Evolutionary conservation across 2,113 vertebrate genomes (phyloP).

Genomic region (Dipodomys spectabilis): DNA sequence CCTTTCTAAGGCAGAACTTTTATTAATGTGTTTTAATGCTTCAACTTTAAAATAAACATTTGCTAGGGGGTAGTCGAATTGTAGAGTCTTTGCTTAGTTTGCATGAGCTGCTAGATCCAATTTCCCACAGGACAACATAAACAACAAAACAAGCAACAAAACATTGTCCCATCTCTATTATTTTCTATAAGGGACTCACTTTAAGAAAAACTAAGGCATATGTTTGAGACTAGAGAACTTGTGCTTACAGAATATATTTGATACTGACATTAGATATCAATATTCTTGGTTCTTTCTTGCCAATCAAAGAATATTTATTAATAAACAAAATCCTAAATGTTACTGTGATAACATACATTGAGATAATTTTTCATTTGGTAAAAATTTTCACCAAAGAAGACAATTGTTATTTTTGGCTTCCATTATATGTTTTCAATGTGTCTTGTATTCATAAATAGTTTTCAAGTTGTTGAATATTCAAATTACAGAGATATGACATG

Average conservation of each 20-base stretch:
- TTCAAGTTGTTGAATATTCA: not conserved
- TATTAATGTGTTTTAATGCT: not conserved
- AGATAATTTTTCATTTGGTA: not conserved
- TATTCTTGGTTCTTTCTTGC: not conserved
- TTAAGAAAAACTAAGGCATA: not conserved
- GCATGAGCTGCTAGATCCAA: not conserved
- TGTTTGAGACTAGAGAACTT: not conserved
- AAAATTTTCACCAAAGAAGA: not conserved
- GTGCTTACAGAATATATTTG: not conserved
- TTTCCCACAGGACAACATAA: not conserved
- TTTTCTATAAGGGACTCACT: not conserved
- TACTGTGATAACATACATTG: not conserved
- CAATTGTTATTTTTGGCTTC: not conserved
- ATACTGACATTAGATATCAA: not conserved
- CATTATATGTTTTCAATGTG: not conserved
- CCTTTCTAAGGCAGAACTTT: not conserved
- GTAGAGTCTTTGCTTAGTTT: not conserved
- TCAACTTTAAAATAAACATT: not conserved
- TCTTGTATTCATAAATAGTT: not conserved
- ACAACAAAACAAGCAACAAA: not conserved
- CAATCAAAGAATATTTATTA: not conserved
- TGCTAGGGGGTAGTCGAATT: not conserved
- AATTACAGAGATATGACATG: not conserved
- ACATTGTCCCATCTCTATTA: not conserved
- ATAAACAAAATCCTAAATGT: not conserved